Evolutionary conservation across 2,888 invertebrate species (phyloP).

Genomic region (Heliothis peltigera): DNA sequence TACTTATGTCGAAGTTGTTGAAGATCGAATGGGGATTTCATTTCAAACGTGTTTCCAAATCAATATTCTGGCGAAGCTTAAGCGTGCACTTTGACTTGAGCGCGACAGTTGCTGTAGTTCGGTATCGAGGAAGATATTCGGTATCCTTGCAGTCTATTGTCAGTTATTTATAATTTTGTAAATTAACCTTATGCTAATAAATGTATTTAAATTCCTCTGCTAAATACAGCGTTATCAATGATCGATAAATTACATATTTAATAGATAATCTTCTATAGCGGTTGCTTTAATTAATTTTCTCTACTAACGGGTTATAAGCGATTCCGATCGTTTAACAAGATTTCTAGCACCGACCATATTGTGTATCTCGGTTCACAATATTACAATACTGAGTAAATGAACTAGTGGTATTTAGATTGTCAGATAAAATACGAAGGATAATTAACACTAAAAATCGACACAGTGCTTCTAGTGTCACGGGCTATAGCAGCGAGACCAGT

Average conservation of each 20-base stretch:
- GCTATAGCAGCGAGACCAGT: no score
- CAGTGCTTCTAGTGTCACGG: neutral
- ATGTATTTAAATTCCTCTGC: no score
- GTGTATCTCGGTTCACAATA: neutral
- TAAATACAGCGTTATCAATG: slow-evolving; percentile 1
- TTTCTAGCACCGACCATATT: neutral
- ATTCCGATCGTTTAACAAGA: slow-evolving; percentile 8
- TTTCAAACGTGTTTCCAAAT: slow-evolving; percentile 58
- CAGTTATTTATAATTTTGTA: neutral
- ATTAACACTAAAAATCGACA: neutral
- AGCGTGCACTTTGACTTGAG: slow-evolving; percentile 31
- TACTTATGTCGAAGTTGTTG: slow-evolving; percentile 60
- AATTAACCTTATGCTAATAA: no score
- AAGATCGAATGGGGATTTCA: slow-evolving; percentile 57
- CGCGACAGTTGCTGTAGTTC: slow-evolving; percentile 21
- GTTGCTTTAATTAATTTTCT: slow-evolving; percentile 21
- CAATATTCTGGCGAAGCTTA: slow-evolving; percentile 51
- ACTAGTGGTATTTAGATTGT: no score
- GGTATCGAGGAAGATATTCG: slow-evolving; percentile 18
- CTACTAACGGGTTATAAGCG: slow-evolving; percentile 19
- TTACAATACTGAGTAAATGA: no score
- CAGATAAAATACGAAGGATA: neutral
- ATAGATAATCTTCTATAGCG: slow-evolving; percentile 29
- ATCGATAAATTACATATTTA: slow-evolving; percentile 32
- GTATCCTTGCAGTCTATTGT: neutral